A percentile compares a stretch with the other conserved stretches of the same genome.
Conservation (phyloP, 2,797 vertebrate genomes). For the Heteromormyrus szaboi region DNA sequence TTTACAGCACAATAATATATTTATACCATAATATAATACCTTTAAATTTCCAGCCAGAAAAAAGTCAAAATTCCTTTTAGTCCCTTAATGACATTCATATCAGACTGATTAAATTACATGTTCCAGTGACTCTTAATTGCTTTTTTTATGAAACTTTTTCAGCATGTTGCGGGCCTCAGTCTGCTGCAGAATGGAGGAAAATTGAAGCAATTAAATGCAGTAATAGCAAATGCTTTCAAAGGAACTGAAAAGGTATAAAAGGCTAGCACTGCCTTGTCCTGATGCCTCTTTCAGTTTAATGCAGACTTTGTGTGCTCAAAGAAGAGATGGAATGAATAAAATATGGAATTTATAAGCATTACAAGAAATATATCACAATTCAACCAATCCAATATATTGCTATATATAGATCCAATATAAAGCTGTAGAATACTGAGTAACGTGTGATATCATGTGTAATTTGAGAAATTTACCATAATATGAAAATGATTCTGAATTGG, state of each 20-base stretch:
- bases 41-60: constrained; percentile 50
- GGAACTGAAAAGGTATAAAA: constrained; percentile 47
- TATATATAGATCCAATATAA: constrained; percentile 10
- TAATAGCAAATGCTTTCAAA: constrained; percentile 43
- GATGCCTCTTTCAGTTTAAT: constrained; percentile 38
- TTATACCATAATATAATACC: constrained; percentile 18
- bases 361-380: constrained; percentile 14
- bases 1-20: constrained; percentile 21
- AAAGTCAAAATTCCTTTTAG: constrained; percentile 43
- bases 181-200: constrained; percentile 58
- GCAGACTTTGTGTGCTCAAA: constrained; percentile 33
- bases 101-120: constrained; percentile 78
- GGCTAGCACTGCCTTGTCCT: constrained; percentile 42
- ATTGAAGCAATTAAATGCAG: constrained; percentile 30
- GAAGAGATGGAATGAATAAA: constrained; percentile 36
- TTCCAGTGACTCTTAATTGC: constrained; percentile 81
- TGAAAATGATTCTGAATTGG: background rate
- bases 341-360: constrained; percentile 31
- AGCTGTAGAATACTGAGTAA: background rate
- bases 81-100: constrained; percentile 63
- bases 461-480: background rate
- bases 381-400: constrained; percentile 9
- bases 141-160: constrained; percentile 62
- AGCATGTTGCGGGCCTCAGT: constrained; percentile 68
- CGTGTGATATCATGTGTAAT: background rate